Evolutionary conservation across 2,113 vertebrate species (phyloP), one percentile per base, ranked within the genome.

Genomic region (Poeciliopsis prolifica): DNA sequence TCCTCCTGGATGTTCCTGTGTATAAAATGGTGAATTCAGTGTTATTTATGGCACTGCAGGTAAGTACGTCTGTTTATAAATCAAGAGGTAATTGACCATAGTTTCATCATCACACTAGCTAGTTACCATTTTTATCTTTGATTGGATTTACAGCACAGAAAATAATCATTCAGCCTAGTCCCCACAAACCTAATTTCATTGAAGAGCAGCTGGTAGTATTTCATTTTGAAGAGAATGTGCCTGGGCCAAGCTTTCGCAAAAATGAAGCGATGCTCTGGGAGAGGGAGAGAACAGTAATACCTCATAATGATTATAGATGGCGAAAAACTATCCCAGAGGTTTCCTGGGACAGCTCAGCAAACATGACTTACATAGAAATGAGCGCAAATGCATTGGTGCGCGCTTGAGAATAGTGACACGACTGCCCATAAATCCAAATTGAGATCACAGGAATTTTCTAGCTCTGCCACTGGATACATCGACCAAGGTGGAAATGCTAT

Each of bases 271-370:
- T 60, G 75, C 76, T 83, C 65, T 51, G 28, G 74, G 66, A 71
- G 78, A 87, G 77, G 69, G 75, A 74, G 74, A 75, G 78, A 73
- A 77, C 70, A 29, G 67, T 85, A 88, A 92, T 85, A 54, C 67
- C 73, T 65, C 70, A 78, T 87, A 84, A 92, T 89, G 71, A 75
- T 69, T 74, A 80, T 77, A 71, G 79, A 84, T 82, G 78, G 68
- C 2, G 44, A 71, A 76, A 81, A 87, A 71, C 33, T 26, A 60
- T 80, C 86, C 79, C 78, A 42, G 44, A 65, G 68, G 78, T 71
- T 80, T 69, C 71, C 12, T 1, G 60, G 77, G 84, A 84, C 70
- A 79, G 72, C 89, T 74, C 74, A 88, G 75, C 68, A 82, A 84
- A 86, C 66, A 79, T 0, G 9, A 48, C 70, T 78, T 76, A 58